These are phyloP conservation scores for Paramisgurnus dabryanus DNA, from an alignment of 2,113 vertebrate species.

Conservation along the genomic window DNA sequence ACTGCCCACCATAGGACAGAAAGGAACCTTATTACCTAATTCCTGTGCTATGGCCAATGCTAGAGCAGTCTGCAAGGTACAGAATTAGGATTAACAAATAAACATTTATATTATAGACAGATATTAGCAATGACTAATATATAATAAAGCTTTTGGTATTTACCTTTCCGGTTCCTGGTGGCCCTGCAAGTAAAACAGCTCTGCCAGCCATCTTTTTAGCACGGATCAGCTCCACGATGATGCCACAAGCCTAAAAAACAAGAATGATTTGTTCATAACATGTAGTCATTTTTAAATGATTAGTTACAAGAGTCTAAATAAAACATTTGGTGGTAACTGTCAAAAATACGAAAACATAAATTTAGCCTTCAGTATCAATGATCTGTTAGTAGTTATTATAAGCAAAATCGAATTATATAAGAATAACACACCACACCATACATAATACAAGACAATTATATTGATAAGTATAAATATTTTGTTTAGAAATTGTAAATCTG, in stretches of 20 bases:
- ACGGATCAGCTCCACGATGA: slow-evolving; percentile 96
- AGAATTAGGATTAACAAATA: slow-evolving; percentile 19
- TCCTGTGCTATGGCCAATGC: slow-evolving; percentile 96
- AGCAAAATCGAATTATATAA: too few species aligned
- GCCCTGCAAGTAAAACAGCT: slow-evolving; percentile 91
- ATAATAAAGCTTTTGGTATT: neutral
- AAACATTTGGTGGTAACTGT: too few species aligned
- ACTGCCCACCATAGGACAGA: slow-evolving; percentile 98
- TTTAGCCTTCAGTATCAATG: too few species aligned
- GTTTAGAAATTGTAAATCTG: neutral
- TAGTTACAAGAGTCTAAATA: too few species aligned
- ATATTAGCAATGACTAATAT: neutral
- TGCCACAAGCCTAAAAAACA: slow-evolving; percentile 85
- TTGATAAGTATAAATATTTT: neutral
- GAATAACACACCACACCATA: too few species aligned
- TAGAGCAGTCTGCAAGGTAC: slow-evolving; percentile 83
- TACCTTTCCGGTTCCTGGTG: slow-evolving; percentile 98
- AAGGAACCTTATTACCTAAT: slow-evolving; percentile 95
- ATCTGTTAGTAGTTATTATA: too few species aligned
- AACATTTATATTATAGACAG: neutral
- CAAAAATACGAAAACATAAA: too few species aligned
- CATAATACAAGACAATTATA: too few species aligned
- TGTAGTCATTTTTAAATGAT: too few species aligned
- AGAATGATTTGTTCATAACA: neutral
- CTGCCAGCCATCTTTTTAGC: slow-evolving; percentile 98